phyloP scores from a whole-genome alignment of 2,113 vertebrate genomes.

The Limnothrissa miodon region DNA sequence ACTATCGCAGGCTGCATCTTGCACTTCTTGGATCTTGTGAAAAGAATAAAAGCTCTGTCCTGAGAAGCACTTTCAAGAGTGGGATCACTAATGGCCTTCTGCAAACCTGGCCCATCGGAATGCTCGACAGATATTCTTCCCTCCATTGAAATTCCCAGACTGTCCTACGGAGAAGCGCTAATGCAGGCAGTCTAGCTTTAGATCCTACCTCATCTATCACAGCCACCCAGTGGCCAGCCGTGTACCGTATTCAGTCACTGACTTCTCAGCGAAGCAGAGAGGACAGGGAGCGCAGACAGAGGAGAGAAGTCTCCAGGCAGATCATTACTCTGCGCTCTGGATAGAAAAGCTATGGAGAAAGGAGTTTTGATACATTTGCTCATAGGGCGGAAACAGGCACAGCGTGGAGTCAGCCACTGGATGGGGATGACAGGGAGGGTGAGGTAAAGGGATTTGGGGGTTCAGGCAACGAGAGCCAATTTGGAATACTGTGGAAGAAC shows the following conservation, averaged over 20 bases:
- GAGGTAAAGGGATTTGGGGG: not conserved
- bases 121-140: not conserved
- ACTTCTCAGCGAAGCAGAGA: not conserved
- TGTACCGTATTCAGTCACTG: not conserved
- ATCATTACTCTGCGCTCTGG: not conserved
- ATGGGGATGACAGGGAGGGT: too few relatives aligned
- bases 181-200: not conserved
- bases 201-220: not conserved
- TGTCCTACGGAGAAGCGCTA: not conserved
- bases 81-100: not conserved
- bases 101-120: not conserved
- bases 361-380: not conserved
- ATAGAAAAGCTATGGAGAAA: not conserved
- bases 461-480: not conserved
- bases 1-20: too few relatives aligned
- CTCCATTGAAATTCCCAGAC: not conserved
- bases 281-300: not conserved
- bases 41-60: too few relatives aligned
- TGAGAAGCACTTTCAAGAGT: too few relatives aligned
- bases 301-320: constrained; percentile 4
- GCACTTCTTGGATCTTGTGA: too few relatives aligned
- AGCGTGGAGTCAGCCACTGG: not conserved
- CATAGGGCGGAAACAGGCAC: not conserved
- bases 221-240: not conserved
- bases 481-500: not conserved